phyloP scores from a whole-genome alignment of 2,888 invertebrate species.

The Lucinisca nassula region DNA sequence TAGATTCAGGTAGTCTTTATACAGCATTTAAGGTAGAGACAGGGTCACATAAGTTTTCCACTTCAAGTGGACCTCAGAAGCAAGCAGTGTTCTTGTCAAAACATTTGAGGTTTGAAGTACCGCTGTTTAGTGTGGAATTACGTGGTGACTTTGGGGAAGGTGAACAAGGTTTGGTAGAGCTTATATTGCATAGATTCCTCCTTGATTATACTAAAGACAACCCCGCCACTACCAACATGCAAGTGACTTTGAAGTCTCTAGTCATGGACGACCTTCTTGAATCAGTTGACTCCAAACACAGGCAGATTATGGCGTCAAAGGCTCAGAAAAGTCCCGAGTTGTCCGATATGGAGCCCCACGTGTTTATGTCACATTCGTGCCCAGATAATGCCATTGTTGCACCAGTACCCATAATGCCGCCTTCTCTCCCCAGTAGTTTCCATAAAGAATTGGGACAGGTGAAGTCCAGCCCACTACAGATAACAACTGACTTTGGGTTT shows the following conservation, averaged over 20 bases:
- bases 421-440: conserved; percentile 84
- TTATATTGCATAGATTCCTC: conserved; percentile 95
- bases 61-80: conserved; percentile 22
- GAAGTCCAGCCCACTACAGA: not conserved
- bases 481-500: not conserved
- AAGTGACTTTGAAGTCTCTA: conserved; percentile 93
- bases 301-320: conserved; percentile 92
- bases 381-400: conserved; percentile 89
- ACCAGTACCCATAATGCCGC: conserved; percentile 89
- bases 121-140: conserved; percentile 85
- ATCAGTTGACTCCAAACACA: conserved; percentile 93
- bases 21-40: not conserved
- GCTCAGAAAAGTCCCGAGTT: conserved; percentile 59
- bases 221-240: conserved; percentile 92
- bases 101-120: conserved; percentile 84
- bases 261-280: conserved; percentile 96
- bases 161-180: conserved; percentile 91
- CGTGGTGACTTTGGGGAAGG: conserved; percentile 86
- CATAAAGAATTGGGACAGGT: conserved; percentile 63
- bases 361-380: conserved; percentile 93
- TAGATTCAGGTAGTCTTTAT: conserved; percentile 5
- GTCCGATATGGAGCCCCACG: conserved; percentile 54
- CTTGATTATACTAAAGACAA: conserved; percentile 92
- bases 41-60: not conserved
- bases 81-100: conserved; percentile 71